Percentiles rank a stretch among this genome's conserved stretches.
phyloP scores from a whole-genome alignment of 2,797 vertebrate species.

The Anguilla megastoma region DNA sequence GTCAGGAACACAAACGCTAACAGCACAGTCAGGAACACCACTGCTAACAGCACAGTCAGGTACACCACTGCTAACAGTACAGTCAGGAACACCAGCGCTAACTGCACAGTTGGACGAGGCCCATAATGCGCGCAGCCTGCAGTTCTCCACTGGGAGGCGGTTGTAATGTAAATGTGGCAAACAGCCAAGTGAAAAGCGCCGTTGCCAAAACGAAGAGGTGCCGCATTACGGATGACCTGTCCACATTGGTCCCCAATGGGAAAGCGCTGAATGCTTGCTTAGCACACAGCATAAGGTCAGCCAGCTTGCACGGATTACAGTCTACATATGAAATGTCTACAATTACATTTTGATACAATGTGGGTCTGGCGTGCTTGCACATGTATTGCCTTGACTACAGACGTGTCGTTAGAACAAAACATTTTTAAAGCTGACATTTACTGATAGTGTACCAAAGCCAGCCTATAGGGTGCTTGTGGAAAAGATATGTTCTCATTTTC shows the following conservation, averaged over 20 bases:
- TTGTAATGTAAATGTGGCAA: not conserved
- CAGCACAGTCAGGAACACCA: not conserved
- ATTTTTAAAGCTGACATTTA: not conserved
- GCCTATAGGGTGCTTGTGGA: not conserved
- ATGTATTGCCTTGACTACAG: not conserved
- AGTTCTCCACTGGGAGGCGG: not conserved
- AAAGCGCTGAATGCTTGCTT: not conserved
- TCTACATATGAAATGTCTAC: not conserved
- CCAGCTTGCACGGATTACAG: not conserved
- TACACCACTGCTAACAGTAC: too few relatives aligned
- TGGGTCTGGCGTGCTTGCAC: not conserved
- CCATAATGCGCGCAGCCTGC: not conserved
- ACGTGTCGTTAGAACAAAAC: not conserved
- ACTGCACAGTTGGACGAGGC: too few relatives aligned
- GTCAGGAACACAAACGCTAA: too few relatives aligned
- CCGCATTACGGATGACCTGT: not conserved
- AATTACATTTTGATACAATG: not conserved
- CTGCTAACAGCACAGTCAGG: not conserved
- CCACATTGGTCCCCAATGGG: not conserved
- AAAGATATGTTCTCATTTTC: not conserved
- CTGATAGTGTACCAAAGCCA: not conserved
- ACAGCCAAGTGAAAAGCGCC: not conserved
- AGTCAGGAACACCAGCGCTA: not conserved
- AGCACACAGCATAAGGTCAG: not conserved
- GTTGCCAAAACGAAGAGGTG: not conserved